Evolutionary conservation across 2,113 vertebrate species (phyloP), one percentile per base, ranked within the genome.

Genomic region (Nannospalax galili): DNA sequence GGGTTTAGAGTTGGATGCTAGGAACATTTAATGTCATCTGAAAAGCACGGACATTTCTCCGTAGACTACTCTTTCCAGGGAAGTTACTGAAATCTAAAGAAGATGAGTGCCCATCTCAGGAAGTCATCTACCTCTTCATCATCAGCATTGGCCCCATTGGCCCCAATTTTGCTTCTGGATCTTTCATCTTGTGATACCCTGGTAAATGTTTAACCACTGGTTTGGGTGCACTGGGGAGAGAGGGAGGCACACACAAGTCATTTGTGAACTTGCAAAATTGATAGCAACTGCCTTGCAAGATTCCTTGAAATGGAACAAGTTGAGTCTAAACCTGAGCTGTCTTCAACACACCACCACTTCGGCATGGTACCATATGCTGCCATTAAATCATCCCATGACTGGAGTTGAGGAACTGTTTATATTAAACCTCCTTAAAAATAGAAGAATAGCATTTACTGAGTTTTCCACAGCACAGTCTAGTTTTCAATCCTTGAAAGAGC

Each of bases 381-480:
- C 81, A 65, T 73, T 70, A 94, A 86, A 79, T 67, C 45, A 32
- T 37, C 90, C 58, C 64, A 89, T 56, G 48, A 72, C 79, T 28
- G 91, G 82, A 52, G 84, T 32, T 95, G 84, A 90, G 75, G 45
- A 95, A 69, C 8, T 73, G n/a, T 45, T 52, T 89, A 72, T 35
- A 93, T 77, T 90, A 88, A 96, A 91, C 40, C 74, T 84, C 35
- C 82, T 90, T 91, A 96, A 96, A 95, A 91, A 88, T 5, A 93
- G 48, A 95, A n/a, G 35, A 72, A 69, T 80, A 87, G 37, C n/a
- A 91, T 84, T 82, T 67, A 90, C 75, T 89, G 45, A 79, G 70
- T 89, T 91, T 89, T 78, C 64, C 58, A 91, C 37, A 32, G 45
- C 32, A 60, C 37, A 78, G 45, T 84, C 65, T 91, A 87, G 37